Evolutionary conservation across 2,888 invertebrate genomes (phyloP).

Genomic region (Itoplectis maculator): DNA sequence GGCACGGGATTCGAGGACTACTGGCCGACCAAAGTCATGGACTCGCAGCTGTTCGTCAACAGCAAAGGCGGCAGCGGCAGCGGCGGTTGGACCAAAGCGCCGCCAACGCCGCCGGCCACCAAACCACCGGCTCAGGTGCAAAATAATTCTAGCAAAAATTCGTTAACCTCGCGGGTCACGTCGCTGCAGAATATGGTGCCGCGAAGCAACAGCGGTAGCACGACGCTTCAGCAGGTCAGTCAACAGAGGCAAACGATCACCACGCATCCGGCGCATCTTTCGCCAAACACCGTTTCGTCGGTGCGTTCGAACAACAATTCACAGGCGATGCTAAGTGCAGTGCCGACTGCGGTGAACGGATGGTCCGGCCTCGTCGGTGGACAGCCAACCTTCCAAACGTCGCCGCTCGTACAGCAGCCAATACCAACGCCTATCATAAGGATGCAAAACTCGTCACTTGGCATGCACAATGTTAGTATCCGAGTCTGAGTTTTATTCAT

Average conservation of each 20-base stretch:
- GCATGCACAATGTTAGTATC: slow-evolving; percentile 83
- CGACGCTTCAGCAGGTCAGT: slow-evolving; percentile 80
- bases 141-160: slow-evolving; percentile 79
- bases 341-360: slow-evolving; percentile 83
- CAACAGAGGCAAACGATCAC: slow-evolving; percentile 79
- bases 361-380: slow-evolving; percentile 85
- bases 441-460: slow-evolving; percentile 79
- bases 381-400: slow-evolving; percentile 83
- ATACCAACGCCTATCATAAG: slow-evolving; percentile 82
- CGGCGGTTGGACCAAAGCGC: slow-evolving; percentile 93
- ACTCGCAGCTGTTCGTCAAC: slow-evolving; percentile 91
- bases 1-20: slow-evolving; percentile 96
- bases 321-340: slow-evolving; percentile 81
- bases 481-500: neutral
- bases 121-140: slow-evolving; percentile 83
- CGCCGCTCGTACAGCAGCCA: slow-evolving; percentile 79
- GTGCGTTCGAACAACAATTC: slow-evolving; percentile 76
- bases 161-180: slow-evolving; percentile 75
- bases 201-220: slow-evolving; percentile 75
- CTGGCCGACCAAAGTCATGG: slow-evolving; percentile 96
- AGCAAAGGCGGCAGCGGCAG: slow-evolving; percentile 87
- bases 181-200: slow-evolving; percentile 75
- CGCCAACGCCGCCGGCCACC: slow-evolving; percentile 88
- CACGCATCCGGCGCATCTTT: slow-evolving; percentile 79
- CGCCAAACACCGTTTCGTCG: slow-evolving; percentile 77